These are phyloP conservation scores for Pogonus chalceus DNA, from an alignment of 1,140 invertebrate species.

Conservation along the genomic window DNA sequence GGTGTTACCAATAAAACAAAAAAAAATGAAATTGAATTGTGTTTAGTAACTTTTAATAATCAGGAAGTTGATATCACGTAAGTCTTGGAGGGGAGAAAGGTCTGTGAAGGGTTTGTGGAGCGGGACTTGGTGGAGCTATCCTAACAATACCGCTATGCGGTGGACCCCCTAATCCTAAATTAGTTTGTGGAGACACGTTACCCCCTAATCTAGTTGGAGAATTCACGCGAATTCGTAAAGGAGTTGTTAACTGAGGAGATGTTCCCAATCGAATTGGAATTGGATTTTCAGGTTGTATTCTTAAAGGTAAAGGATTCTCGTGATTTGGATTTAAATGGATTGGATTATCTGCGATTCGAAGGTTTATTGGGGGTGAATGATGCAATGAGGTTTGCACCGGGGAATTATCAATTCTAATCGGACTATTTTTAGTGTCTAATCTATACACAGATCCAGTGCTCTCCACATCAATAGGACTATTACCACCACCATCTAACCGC, in stretches of 20 bases:
- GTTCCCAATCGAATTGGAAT: conserved; percentile 28
- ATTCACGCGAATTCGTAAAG: conserved; percentile 40
- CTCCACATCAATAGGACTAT: conserved; percentile 13
- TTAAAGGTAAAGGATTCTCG: background rate
- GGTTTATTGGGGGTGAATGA: conserved; percentile 36
- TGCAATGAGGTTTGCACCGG: conserved; percentile 33
- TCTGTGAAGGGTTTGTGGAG: conserved; percentile 34
- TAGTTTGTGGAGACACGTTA: conserved; percentile 20
- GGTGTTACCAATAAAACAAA: conserved; percentile 22
- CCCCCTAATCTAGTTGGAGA: conserved; percentile 31
- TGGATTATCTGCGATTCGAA: conserved; percentile 21
- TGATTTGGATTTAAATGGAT: background rate
- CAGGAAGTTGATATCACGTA: conserved; percentile 39
- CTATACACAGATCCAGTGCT: conserved; percentile 2
- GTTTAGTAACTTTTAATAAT: conserved; percentile 15
- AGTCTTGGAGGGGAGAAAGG: conserved; percentile 42
- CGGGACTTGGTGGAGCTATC: conserved; percentile 28
- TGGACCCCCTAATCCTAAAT: conserved; percentile 21
- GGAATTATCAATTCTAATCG: conserved; percentile 31
- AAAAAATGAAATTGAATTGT: conserved; percentile 17
- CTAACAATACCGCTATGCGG: conserved; percentile 28
- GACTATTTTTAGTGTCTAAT: conserved; percentile 20
- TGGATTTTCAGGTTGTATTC: conserved; percentile 26
- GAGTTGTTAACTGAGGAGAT: conserved; percentile 30
- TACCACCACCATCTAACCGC: background rate